Evolutionary conservation across 2,888 invertebrate genomes (phyloP).

Genomic region (Acrocyrtus sp.): DNA sequence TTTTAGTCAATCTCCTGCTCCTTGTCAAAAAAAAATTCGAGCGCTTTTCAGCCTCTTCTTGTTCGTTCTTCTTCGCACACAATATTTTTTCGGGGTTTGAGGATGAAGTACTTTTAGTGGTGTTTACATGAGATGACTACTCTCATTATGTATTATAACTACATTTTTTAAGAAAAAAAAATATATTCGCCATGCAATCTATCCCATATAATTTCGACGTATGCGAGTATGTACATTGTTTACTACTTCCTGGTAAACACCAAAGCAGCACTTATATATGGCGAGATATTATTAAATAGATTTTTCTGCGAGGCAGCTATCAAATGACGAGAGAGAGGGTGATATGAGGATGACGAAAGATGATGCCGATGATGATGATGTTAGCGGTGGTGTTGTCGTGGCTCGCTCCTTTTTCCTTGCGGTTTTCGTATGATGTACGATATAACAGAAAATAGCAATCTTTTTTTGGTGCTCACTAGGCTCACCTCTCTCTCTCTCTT

Average conservation of each 20-base stretch:
- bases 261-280: conserved; percentile 20
- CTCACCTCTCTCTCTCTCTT: too few species aligned
- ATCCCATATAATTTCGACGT: neutral
- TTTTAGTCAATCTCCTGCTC: conserved; percentile 14
- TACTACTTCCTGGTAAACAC: conserved; percentile 9
- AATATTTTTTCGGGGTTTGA: conserved; percentile 27
- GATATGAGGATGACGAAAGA: neutral
- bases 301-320: too few species aligned
- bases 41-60: too few species aligned
- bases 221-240: conserved; percentile 16
- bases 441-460: too few species aligned
- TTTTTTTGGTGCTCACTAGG: too few species aligned
- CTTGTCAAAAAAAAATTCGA: conserved; percentile 43
- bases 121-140: neutral
- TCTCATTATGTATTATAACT: neutral
- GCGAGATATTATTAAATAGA: conserved; percentile 7
- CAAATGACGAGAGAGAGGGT: neutral
- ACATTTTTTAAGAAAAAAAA: neutral
- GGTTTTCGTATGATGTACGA: neutral
- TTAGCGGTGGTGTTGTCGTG: neutral
- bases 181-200: neutral
- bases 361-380: neutral
- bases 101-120: neutral
- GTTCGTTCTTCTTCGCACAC: conserved; percentile 35
- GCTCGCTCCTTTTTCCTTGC: too few species aligned